phyloP scores from a whole-genome alignment of 2,797 vertebrate genomes.

The Synanceia verrucosa region DNA sequence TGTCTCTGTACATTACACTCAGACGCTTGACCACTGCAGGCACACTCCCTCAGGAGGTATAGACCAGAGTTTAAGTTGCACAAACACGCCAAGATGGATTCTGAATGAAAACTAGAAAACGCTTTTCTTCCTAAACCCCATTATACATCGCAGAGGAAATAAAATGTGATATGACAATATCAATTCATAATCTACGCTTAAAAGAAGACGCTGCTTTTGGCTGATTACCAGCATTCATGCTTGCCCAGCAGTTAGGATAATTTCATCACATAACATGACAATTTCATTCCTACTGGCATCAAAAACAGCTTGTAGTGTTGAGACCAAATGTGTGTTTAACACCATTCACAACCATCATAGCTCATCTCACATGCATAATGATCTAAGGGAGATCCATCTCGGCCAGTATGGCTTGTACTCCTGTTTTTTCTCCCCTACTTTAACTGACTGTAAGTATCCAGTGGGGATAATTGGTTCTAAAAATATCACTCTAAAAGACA shows the following conservation, averaged over 20 bases:
- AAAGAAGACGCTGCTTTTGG: conserved; percentile 5
- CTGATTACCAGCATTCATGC: conserved; percentile 5
- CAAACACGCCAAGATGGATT: conserved; percentile 8
- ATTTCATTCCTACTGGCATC: conserved; percentile 27
- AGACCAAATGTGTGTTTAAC: conserved; percentile 35
- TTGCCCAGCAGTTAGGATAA: neutral
- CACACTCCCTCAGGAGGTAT: conserved; percentile 50
- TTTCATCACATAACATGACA: conserved; percentile 12
- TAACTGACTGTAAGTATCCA: conserved; percentile 29
- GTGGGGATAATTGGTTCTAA: conserved; percentile 36
- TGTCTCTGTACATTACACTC: conserved; percentile 76
- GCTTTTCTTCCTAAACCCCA: conserved; percentile 30
- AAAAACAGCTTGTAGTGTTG: conserved; percentile 27
- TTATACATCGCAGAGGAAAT: conserved; percentile 12
- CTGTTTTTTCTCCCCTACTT: neutral
- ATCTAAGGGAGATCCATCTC: conserved; percentile 37
- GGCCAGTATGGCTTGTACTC: neutral
- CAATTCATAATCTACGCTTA: conserved; percentile 1
- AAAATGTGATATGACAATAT: conserved; percentile 23
- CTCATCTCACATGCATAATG: conserved; percentile 30
- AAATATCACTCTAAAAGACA: conserved; percentile 32
- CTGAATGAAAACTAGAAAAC: conserved; percentile 39
- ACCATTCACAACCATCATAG: conserved; percentile 34
- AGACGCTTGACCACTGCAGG: conserved; percentile 61
- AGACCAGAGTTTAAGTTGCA: conserved; percentile 40